A percentile compares a stretch with the other conserved stretches of the same genome.
These are phyloP conservation scores for Cavia porcellus DNA, from an alignment of 2,113 vertebrate species.

Conservation along the genomic window DNA sequence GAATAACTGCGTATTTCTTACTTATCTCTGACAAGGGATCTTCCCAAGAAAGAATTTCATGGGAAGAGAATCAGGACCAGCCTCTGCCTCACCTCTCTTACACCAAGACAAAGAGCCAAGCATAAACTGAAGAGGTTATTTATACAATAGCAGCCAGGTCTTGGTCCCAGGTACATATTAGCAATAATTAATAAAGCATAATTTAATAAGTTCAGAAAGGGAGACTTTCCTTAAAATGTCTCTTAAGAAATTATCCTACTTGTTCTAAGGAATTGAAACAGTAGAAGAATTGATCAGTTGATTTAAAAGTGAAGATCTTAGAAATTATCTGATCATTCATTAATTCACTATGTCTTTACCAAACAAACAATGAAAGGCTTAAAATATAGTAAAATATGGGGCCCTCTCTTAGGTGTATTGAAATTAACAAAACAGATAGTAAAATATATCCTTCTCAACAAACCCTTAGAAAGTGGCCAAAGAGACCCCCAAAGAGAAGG, in stretches of 20 bases:
- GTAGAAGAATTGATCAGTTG: constrained; percentile 29
- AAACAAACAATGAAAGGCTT: background rate
- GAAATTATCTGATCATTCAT: background rate
- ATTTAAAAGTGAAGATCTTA: background rate
- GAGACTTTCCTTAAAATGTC: background rate
- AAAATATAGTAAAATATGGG: constrained; percentile 22
- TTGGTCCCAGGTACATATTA: background rate
- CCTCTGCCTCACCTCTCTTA: background rate
- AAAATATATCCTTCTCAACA: background rate
- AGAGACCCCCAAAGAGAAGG: background rate
- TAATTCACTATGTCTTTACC: background rate
- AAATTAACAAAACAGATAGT: background rate
- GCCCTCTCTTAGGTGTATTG: background rate
- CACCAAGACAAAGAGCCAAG: background rate
- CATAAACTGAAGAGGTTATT: background rate
- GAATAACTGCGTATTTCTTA: constrained; percentile 40
- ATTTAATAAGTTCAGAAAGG: background rate
- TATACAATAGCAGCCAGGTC: background rate
- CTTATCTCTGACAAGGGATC: background rate
- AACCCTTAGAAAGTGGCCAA: background rate
- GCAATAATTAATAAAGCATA: background rate
- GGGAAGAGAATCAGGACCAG: background rate
- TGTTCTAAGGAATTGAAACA: constrained; percentile 23
- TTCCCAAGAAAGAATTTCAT: background rate
- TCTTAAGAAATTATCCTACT: constrained; percentile 57